phyloP scores from a whole-genome alignment of 2,113 vertebrate species.

The Sebastes schlegelii region DNA sequence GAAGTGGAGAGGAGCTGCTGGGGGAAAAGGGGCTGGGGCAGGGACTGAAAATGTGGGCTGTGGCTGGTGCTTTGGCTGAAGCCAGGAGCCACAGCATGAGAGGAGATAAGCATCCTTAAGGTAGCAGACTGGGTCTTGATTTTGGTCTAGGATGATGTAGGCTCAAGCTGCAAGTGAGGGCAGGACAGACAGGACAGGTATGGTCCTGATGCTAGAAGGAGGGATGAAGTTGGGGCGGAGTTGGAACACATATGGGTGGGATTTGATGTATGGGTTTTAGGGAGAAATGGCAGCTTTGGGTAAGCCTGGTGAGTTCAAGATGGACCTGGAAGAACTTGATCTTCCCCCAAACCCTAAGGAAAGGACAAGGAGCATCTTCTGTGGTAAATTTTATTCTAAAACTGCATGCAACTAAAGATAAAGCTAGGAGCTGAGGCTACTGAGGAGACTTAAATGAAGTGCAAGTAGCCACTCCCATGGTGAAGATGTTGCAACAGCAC shows the following conservation, averaged over 20 bases:
- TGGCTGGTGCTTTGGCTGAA: slow-evolving; percentile 22
- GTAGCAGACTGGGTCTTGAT: not conserved
- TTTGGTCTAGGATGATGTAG: not conserved
- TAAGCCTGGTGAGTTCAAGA: not conserved
- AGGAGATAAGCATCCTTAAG: not conserved
- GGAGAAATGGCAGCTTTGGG: not conserved
- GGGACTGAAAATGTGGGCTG: slow-evolving; percentile 16
- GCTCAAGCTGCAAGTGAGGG: not conserved
- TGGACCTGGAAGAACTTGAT: not conserved
- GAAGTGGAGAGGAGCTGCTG: not conserved
- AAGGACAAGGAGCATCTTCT: not conserved
- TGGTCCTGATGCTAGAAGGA: not conserved
- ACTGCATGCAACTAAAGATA: not conserved
- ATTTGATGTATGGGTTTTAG: slow-evolving; percentile 20
- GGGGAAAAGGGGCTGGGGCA: slow-evolving; percentile 2
- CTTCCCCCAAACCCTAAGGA: too few relatives aligned
- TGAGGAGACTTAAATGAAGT: slow-evolving; percentile 20
- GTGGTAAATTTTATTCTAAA: not conserved
- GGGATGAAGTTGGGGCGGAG: slow-evolving; percentile 11
- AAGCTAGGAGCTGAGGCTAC: not conserved
- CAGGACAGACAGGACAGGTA: not conserved
- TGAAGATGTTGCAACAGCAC: slow-evolving; percentile 48
- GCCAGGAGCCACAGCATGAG: not conserved
- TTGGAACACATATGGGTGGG: not conserved
- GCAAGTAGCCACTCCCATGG: slow-evolving; percentile 60